Conservation (phyloP, 2,113 vertebrate species). For the Mastomys coucha region DNA sequence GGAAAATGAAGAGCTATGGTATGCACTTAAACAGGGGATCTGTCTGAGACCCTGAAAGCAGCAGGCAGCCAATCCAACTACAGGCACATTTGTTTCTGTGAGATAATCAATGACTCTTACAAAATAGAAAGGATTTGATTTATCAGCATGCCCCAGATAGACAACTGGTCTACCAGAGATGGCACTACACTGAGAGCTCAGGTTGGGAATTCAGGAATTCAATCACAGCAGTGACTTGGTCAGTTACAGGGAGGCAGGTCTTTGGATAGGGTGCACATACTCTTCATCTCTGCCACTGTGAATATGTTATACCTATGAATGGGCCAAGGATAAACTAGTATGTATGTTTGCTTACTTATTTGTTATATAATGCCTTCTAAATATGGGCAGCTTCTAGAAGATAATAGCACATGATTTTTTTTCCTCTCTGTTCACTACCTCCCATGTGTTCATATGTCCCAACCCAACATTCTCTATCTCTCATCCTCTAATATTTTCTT, state of each 20-base stretch:
- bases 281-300: not conserved
- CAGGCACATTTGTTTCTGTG: not conserved
- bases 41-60: not conserved
- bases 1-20: not conserved
- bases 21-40: not conserved
- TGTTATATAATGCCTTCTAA: not conserved
- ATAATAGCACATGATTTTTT: not conserved
- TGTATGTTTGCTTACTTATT: not conserved
- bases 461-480: not conserved
- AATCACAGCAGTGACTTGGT: not conserved
- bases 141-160: not conserved
- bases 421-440: not conserved
- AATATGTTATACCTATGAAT: fast-evolving
- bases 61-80: not conserved
- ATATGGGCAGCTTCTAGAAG: not conserved
- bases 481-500: not conserved
- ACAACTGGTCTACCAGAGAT: not conserved
- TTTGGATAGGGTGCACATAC: too few relatives aligned
- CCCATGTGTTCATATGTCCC: not conserved
- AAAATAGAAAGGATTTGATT: not conserved
- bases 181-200: not conserved
- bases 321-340: not conserved
- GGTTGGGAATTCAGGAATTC: not conserved
- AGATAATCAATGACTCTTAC: not conserved
- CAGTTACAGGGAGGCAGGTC: not conserved